A percentile compares a stretch with the other conserved stretches of the same genome.
Evolutionary conservation across 2,797 vertebrate genomes (phyloP).

Genomic region (Peromyscus nudipes): DNA sequence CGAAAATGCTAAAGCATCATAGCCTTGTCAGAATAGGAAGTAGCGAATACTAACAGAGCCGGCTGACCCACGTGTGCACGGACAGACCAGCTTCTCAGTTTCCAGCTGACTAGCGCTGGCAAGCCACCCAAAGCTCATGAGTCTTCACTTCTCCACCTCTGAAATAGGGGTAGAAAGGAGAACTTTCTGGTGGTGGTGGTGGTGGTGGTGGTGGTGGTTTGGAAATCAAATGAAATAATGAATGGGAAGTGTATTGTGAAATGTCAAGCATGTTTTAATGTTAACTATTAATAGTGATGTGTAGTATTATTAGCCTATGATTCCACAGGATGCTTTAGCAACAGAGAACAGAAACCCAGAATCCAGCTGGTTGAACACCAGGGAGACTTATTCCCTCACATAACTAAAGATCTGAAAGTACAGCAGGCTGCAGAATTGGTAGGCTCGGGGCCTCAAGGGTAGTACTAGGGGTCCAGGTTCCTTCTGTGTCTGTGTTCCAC

Average conservation of each 20-base stretch:
- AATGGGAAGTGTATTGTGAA: conserved; percentile 34
- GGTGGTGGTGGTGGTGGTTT: not conserved
- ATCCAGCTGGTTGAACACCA: conserved; percentile 28
- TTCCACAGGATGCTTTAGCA: conserved; percentile 47
- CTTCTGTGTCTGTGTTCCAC: conserved; percentile 22
- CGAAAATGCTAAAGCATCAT: not conserved
- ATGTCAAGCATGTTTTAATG: conserved; percentile 62
- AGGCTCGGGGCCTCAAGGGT: not conserved
- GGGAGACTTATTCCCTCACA: conserved; percentile 29
- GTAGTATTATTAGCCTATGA: conserved; percentile 56
- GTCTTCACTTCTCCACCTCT: not conserved
- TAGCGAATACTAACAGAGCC: not conserved
- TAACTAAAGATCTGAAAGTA: conserved; percentile 6
- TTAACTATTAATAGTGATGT: conserved; percentile 68
- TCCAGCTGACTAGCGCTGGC: not conserved
- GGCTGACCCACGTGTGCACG: rapidly evolving
- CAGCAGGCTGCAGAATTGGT: conserved; percentile 26
- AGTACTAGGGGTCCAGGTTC: not conserved
- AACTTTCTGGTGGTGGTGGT: not conserved
- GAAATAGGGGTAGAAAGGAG: conserved; percentile 38
- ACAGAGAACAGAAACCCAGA: conserved; percentile 9
- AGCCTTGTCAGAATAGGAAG: not conserved
- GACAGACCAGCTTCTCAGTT: not conserved
- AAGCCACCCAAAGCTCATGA: not conserved
- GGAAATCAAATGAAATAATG: conserved; percentile 70